Base-by-base conservation (phyloP, 2,888 invertebrate species). In the Pomacea canaliculata region DNA sequence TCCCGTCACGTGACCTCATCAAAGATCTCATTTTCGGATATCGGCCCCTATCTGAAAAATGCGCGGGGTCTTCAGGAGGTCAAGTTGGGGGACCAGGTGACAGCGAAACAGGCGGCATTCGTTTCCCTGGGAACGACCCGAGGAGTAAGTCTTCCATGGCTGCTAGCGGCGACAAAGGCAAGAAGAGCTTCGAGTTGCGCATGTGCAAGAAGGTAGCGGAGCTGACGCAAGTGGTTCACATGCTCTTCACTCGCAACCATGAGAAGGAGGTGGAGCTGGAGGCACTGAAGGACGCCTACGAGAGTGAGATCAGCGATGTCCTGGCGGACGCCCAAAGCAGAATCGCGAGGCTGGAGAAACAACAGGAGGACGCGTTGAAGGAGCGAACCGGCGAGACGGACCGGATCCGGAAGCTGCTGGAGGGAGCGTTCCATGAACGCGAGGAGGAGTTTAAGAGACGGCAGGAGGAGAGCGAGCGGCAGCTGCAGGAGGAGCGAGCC, bases 121-220 rank as follows among this genome's bases (percentile, higher is more conserved):
- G 10, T 56, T 56, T 56, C 51, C 12, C 51, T 7, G 51, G 51
- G 12, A 56, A 8, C 51, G 12, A 56, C 51, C 51, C 16, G 51
- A 56, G 16, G 1, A 56, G 3, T 16, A 56, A 16, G 12, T 56
- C 16, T 16, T 13, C 16, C 51, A 68, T 68, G 68, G 49, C 69
- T 7, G 49, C 51, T 23, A 56, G 65, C 19, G 78, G 76, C 73
- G 82, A 82, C 19, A 83, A 83, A 70, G 69, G 79, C n/a, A 87
- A 86, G 78, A 85, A 86, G 77, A 85, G 84, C 9, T 88, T 89
- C 78, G 89, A 89, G 65, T 88, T 88, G 80, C 88, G 88, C n/a
- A 90, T 90, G 89, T 90, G 88, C 37, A 90, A 90, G 82, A 90
- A 89, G 73, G 89, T 90, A 63, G 89, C 90, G 0, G 90, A 90